These are phyloP conservation scores for Hystrix cristata DNA, from an alignment of 2,113 vertebrate genomes.

Conservation along the genomic window DNA sequence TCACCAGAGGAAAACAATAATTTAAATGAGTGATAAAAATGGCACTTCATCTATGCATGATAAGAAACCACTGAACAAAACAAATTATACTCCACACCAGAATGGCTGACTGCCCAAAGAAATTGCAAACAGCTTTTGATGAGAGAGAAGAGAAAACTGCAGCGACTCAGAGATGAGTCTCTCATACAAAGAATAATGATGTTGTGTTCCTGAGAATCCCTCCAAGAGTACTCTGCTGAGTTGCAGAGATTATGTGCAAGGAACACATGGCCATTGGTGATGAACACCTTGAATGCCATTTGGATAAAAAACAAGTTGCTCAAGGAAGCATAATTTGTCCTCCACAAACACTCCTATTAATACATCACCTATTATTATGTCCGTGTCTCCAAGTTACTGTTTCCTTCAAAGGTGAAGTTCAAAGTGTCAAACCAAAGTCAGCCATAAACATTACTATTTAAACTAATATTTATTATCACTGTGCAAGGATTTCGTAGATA, in stretches of 20 bases:
- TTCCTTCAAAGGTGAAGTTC: neutral
- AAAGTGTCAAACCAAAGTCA: neutral
- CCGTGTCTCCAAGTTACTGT: neutral
- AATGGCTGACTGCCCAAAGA: constrained; percentile 79
- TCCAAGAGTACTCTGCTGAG: neutral
- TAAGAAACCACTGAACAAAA: constrained; percentile 82
- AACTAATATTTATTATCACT: neutral
- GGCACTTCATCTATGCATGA: constrained; percentile 80
- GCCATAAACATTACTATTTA: neutral
- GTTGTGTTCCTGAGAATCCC: neutral
- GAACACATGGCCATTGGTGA: neutral
- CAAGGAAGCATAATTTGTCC: neutral
- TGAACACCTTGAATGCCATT: neutral
- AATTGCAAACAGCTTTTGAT: constrained; percentile 71
- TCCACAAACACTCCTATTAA: neutral
- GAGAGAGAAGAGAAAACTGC: constrained; percentile 69
- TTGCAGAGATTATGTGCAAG: neutral
- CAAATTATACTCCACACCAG: constrained; percentile 75
- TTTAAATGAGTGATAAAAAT: constrained; percentile 86
- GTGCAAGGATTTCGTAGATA: neutral
- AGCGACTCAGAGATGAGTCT: constrained; percentile 27
- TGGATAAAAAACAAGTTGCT: neutral
- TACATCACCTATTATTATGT: fast-evolving
- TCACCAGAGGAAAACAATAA: constrained; percentile 83
- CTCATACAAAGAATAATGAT: constrained; percentile 19